phyloP scores from a whole-genome alignment of 2,888 invertebrate genomes.

The Argyra leucocephala region DNA sequence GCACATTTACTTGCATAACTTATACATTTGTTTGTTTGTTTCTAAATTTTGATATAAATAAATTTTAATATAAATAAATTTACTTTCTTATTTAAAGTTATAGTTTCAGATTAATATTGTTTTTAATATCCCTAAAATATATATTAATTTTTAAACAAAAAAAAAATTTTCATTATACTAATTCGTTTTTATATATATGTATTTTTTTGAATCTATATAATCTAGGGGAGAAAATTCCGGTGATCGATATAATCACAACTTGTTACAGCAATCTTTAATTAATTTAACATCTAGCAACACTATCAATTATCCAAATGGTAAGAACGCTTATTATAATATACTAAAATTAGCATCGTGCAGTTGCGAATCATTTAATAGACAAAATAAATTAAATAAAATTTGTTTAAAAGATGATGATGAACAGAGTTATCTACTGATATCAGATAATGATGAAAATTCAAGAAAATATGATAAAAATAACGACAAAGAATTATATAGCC shows the following conservation, averaged over 20 bases:
- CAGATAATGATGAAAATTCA: slow-evolving; percentile 15
- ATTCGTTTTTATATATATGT: no score
- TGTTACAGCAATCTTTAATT: slow-evolving; percentile 42
- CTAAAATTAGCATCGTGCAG: slow-evolving; percentile 36
- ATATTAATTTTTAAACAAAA: no score
- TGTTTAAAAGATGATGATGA: slow-evolving; percentile 26
- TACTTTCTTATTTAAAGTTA: no score
- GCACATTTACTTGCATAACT: no score
- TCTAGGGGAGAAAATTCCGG: slow-evolving; percentile 21
- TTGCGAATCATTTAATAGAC: slow-evolving; percentile 34
- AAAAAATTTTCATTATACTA: no score
- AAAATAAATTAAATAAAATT: slow-evolving; percentile 25
- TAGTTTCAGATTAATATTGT: no score
- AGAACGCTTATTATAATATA: slow-evolving; percentile 25
- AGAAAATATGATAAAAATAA: slow-evolving; percentile 23
- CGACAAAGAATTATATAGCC: slow-evolving; percentile 29
- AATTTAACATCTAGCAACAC: slow-evolving; percentile 37
- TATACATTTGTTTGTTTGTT: no score
- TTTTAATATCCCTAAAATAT: no score
- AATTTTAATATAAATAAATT: no score
- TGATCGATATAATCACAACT: slow-evolving; percentile 34
- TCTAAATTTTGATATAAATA: no score
- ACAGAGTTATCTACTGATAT: slow-evolving; percentile 14
- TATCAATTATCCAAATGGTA: slow-evolving; percentile 23
- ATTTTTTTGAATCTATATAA: not conserved